Evolutionary conservation across 2,113 vertebrate species (phyloP).

Genomic region (Phalacrocorax pelagicus): DNA sequence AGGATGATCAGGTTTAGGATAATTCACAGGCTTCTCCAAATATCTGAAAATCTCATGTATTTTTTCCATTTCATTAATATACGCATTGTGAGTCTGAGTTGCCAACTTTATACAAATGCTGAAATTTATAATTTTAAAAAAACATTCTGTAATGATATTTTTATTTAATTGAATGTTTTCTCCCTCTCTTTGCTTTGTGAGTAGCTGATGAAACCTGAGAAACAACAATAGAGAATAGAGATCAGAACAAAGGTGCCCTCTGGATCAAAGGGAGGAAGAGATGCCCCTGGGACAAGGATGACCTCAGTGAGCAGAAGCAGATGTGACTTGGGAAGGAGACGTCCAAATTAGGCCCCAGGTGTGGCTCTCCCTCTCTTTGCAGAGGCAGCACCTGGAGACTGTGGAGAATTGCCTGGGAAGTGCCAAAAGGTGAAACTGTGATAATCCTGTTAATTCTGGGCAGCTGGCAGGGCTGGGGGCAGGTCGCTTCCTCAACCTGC

Average conservation of each 20-base stretch:
- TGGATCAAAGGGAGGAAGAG: conserved; percentile 75
- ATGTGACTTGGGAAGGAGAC: conserved; percentile 79
- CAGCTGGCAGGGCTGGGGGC: not conserved
- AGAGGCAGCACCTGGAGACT: not conserved
- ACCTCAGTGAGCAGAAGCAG: conserved; percentile 79
- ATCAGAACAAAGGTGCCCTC: conserved; percentile 76
- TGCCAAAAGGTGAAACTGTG: not conserved
- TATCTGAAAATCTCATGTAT: not conserved
- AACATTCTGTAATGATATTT: rapidly evolving
- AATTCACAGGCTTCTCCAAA: not conserved
- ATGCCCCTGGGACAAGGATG: conserved; percentile 61
- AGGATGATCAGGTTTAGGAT: not conserved
- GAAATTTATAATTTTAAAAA: not conserved
- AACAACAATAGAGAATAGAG: conserved; percentile 85
- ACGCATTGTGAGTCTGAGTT: not conserved
- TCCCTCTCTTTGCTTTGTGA: not conserved
- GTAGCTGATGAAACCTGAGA: conserved; percentile 83
- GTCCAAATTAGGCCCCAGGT: not conserved
- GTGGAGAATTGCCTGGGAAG: rapidly evolving
- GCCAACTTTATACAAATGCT: not conserved
- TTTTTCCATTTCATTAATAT: not conserved
- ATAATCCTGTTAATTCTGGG: not conserved
- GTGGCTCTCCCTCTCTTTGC: not conserved
- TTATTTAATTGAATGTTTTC: not conserved
- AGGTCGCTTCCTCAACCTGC: not conserved